Conservation (phyloP, 2,797 vertebrate species). For the Diplodus puntazzo region DNA sequence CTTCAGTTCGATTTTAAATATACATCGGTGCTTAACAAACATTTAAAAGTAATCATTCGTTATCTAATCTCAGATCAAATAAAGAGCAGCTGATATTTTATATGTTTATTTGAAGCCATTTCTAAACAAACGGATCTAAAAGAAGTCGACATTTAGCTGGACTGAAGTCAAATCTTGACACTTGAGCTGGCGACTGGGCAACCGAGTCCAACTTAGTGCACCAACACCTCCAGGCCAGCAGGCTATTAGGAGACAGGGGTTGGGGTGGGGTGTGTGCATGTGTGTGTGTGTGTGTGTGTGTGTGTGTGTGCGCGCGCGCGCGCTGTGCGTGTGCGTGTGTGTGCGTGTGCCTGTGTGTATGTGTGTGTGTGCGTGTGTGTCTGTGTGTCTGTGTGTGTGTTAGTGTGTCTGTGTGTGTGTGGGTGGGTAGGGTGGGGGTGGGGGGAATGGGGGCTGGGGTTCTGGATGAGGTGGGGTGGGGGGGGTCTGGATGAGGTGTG, state of each 20-base stretch:
- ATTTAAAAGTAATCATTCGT: neutral
- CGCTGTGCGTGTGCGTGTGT: too few relatives aligned
- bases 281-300: slow-evolving; percentile 25
- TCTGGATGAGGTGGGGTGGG: slow-evolving; percentile 1
- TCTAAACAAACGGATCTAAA: slow-evolving; percentile 20
- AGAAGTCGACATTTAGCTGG: slow-evolving; percentile 49
- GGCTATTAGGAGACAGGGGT: slow-evolving; percentile 62
- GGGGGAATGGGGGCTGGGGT: neutral
- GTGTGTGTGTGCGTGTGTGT: slow-evolving; percentile 25
- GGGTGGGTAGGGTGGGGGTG: neutral
- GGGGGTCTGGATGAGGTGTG: slow-evolving; percentile 49
- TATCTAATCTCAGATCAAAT: neutral
- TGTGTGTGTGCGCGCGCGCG: neutral
- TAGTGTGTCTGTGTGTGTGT: too few relatives aligned
- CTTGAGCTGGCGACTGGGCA: slow-evolving; percentile 46
- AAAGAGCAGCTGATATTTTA: neutral
- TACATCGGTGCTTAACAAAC: neutral
- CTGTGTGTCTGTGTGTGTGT: neutral
- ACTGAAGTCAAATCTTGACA: slow-evolving; percentile 66
- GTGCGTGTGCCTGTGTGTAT: slow-evolving; percentile 27
- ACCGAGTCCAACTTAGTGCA: slow-evolving; percentile 54
- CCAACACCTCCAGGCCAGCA: slow-evolving; percentile 60
- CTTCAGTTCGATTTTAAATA: neutral
- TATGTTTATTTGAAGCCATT: slow-evolving; percentile 9
- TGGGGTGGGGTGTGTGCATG: slow-evolving; percentile 32